phyloP scores from a whole-genome alignment of 1,140 invertebrate genomes.

The Listronotus oregonensis region DNA sequence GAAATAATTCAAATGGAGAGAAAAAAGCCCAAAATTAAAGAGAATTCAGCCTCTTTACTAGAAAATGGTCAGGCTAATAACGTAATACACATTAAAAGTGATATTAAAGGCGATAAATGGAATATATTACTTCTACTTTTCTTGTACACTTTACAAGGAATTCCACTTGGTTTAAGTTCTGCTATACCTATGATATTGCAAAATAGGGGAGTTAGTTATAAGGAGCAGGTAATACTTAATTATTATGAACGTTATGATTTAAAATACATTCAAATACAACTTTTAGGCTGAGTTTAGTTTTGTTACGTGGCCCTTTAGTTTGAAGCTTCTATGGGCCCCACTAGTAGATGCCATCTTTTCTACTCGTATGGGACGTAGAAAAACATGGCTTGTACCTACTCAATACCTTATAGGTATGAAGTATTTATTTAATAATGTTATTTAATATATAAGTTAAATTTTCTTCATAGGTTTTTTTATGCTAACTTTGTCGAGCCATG shows the following conservation, averaged over 20 bases:
- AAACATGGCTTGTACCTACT: constrained; percentile 95
- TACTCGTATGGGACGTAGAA: constrained; percentile 83
- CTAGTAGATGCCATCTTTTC: constrained; percentile 93
- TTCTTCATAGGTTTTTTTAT: constrained; percentile 74
- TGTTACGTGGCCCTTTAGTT: constrained; percentile 96
- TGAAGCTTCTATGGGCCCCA: constrained; percentile 98
- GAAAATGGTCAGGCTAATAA: constrained; percentile 34
- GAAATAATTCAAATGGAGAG: constrained; percentile 26
- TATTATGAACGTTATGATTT: neutral
- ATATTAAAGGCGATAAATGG: constrained; percentile 65
- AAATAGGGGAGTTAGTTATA: constrained; percentile 87
- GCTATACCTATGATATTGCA: constrained; percentile 96
- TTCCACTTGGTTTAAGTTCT: constrained; percentile 90
- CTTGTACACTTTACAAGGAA: constrained; percentile 93
- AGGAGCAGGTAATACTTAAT: constrained; percentile 67
- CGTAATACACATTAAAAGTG: constrained; percentile 13
- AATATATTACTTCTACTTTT: constrained; percentile 88
- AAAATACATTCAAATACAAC: neutral
- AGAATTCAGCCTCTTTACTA: constrained; percentile 11
- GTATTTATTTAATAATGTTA: neutral
- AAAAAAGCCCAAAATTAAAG: constrained; percentile 29
- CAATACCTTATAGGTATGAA: constrained; percentile 79
- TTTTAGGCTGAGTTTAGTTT: constrained; percentile 97
- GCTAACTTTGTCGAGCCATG: constrained; percentile 77
- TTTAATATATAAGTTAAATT: neutral